Base-by-base conservation (phyloP, 92 coral and sea anemone species). In the Chrysogorgia sp. region DNA sequence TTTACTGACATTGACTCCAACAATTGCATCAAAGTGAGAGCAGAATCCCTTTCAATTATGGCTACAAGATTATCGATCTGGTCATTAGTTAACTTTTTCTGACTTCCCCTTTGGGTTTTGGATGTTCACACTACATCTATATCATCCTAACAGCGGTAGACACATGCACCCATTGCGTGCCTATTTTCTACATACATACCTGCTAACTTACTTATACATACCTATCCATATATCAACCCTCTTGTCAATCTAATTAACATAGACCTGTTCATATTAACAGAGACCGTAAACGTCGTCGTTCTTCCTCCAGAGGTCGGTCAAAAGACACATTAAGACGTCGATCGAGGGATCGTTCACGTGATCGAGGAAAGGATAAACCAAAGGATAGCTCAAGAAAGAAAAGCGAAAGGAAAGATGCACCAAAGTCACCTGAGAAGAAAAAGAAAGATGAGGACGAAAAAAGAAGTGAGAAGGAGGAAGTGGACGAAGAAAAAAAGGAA, bases 301-400 rank as follows among this genome's bases (percentile, higher is more conserved):
- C 79, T 22, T 31, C 79, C 24, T 72, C 79, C 28, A 58, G 79
- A 34, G 65, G 65, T 10, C 76, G 76, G 10, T 69, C 76, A 1
- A 69, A 69, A 69, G 76, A 69, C 28, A 72, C 86, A 53, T 69
- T 66, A 67, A 63, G 89, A 33, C 83, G 86, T 4, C 86, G 89
- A 35, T 90, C 96, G 28, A 82, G 86, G 71, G 86, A 80, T 49
- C 82, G 88, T 50, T 86, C 92, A 21, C 83, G 88, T 24, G 89
- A 88, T 29, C 61, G 76, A 26, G 79, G 80, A 15, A 60, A 74
- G 72, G 60, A 79, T 14, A 75, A 53, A 30, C 88, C 97, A 21
- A 81, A 75, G 58, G 96, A 86, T 0, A 90, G 59, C 59, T 88
- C 92, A 6, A 43, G 58, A 0, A 72, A 53, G 34, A 72, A 72